phyloP scores from a whole-genome alignment of 1,140 invertebrate species.

The Drosophila nigromelanica region DNA sequence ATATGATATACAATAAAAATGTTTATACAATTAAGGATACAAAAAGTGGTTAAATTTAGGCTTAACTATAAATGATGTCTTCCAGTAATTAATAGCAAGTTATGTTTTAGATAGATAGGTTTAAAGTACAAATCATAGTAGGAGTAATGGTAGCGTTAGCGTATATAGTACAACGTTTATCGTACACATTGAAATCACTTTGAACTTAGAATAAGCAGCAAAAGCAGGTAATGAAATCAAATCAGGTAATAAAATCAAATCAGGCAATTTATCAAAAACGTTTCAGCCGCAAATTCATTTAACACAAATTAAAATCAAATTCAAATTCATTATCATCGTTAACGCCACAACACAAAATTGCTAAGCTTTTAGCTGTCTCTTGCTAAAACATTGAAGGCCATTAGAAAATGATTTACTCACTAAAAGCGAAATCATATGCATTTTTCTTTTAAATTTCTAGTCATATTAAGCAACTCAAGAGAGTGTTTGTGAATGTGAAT shows the following conservation, averaged over 20 bases:
- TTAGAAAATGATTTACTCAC: conserved; percentile 22
- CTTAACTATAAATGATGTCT: conserved; percentile 70
- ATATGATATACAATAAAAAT: conserved; percentile 65
- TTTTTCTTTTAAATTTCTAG: neutral
- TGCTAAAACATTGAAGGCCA: conserved; percentile 53
- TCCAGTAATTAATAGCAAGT: conserved; percentile 56
- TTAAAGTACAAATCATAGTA: conserved; percentile 62
- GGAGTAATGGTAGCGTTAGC: conserved; percentile 46
- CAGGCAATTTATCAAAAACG: too few relatives aligned
- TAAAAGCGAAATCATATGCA: conserved; percentile 2
- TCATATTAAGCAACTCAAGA: neutral
- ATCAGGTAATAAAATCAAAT: conserved; percentile 16
- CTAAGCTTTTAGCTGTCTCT: conserved; percentile 30
- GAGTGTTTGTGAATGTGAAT: neutral
- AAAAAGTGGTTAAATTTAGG: conserved; percentile 69
- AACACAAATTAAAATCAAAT: conserved; percentile 34
- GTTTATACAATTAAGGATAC: conserved; percentile 76
- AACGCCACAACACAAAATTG: conserved; percentile 19
- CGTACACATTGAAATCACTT: conserved; percentile 75
- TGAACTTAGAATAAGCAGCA: conserved; percentile 52
- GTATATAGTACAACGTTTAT: conserved; percentile 47
- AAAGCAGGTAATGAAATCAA: conserved; percentile 52
- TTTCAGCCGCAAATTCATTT: conserved; percentile 4
- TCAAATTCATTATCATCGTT: conserved; percentile 9
- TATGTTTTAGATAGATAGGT: conserved; percentile 30